Base-by-base conservation (phyloP, 35 echinoderm and acorn worm genomes). In the Eucidaris tribuloides region DNA sequence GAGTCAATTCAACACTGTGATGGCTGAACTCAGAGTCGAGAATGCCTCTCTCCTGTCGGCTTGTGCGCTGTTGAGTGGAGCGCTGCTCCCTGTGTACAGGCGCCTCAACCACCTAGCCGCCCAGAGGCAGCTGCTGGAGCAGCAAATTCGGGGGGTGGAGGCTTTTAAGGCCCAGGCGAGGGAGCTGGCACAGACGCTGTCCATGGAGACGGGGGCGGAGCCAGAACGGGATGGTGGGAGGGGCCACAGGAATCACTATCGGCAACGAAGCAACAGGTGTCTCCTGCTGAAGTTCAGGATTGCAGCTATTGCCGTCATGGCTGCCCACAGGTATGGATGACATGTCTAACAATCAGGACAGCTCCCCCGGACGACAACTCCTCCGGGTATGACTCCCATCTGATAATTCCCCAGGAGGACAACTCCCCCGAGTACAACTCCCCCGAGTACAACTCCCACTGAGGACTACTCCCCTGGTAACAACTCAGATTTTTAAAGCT, bases 321-420 rank as follows among this genome's bases (percentile, higher is more conserved):
- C 94, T 50, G 94, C 94, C n/a, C 91, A 97, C 50, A 97, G 94
- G 94, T 97, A 77, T 63, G 42, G 50, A 32, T 9, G n/a, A 11
- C 9, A 11, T 52, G 39, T 7, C 68, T 74, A 5, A 33, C 7
- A 11, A n/a, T n/a, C n/a, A n/a, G n/a, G n/a, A n/a, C n/a, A n/a
- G n/a, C n/a, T n/a, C n/a, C n/a, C n/a, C n/a, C n/a, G n/a, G n/a
- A n/a, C n/a, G n/a, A n/a, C n/a, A n/a, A n/a, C n/a, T n/a, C n/a
- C n/a, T n/a, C n/a, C n/a, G n/a, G n/a, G n/a, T n/a, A n/a, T n/a
- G n/a, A n/a, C n/a, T n/a, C n/a, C n/a, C n/a, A n/a, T n/a, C n/a
- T n/a, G n/a, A n/a, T n/a, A n/a, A n/a, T n/a, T n/a, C n/a, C n/a
- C n/a, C n/a, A n/a, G n/a, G n/a, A n/a, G n/a, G n/a, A n/a, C n/a